Evolutionary conservation across 2,888 invertebrate genomes (phyloP).

Genomic region (Cinara cedri): DNA sequence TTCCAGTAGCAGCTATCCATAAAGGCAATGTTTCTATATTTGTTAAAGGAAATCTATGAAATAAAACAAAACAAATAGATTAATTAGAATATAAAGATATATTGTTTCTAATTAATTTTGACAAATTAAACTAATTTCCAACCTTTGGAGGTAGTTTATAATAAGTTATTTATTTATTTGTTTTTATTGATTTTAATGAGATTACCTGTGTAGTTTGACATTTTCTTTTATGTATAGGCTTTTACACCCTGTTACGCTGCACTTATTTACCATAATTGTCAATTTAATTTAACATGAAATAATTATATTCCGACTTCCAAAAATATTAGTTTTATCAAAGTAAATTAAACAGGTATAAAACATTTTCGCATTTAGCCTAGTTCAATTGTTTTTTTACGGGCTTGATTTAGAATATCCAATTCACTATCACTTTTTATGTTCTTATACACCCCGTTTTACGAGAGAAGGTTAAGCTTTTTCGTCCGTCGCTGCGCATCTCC

Average conservation of each 20-base stretch:
- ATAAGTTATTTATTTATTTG: no score
- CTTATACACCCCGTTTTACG: no score
- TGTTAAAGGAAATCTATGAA: constrained; percentile 36
- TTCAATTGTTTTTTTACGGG: not conserved
- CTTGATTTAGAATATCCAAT: not conserved
- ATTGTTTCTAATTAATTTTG: not conserved
- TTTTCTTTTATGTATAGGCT: constrained; percentile 39
- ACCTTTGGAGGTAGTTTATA: constrained; percentile 18
- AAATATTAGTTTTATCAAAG: no score
- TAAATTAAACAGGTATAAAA: no score
- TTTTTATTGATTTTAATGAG: not conserved
- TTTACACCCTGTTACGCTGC: constrained; percentile 42
- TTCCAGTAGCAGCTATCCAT: constrained; percentile 42
- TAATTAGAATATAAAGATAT: no score
- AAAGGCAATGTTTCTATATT: constrained; percentile 22
- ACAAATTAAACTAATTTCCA: constrained; percentile 2
- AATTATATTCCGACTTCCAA: no score
- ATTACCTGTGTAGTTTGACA: constrained; percentile 48
- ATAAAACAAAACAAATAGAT: not conserved
- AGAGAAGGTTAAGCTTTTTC: no score
- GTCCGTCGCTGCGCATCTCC: no score
- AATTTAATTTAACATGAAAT: not conserved
- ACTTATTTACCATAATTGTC: constrained; percentile 39
- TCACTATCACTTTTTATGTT: no score
- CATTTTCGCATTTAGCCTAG: no score